Percentiles rank a stretch among this genome's conserved stretches.
phyloP scores from a whole-genome alignment of 2,113 vertebrate species.

The Brachionichthys hirsutus region DNA sequence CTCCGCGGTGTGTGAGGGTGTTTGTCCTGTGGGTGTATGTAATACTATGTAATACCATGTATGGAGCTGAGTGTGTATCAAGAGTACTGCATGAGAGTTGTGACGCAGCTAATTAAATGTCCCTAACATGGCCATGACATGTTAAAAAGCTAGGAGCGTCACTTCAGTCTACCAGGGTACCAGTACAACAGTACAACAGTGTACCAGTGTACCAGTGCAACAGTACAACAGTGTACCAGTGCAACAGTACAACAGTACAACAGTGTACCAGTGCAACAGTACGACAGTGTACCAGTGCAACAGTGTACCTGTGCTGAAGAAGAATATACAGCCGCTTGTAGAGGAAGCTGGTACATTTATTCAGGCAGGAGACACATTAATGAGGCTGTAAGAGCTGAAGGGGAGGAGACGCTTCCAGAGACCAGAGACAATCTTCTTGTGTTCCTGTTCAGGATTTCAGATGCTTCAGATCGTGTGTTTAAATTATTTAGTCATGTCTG shows the following conservation, averaged over 20 bases:
- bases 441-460: constrained; percentile 29
- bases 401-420: not conserved
- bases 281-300: too few relatives aligned
- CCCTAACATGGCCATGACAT: not conserved
- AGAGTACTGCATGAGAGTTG: too few relatives aligned
- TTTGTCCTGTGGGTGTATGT: constrained; percentile 4
- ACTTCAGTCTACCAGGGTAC: too few relatives aligned
- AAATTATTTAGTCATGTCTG: constrained; percentile 51
- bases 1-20: constrained; percentile 4
- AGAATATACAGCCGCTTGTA: too few relatives aligned
- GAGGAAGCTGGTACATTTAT: too few relatives aligned
- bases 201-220: too few relatives aligned
- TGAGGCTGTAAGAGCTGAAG: not conserved
- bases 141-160: not conserved
- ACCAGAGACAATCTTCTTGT: constrained; percentile 8
- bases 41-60: constrained; percentile 6
- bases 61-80: constrained; percentile 24
- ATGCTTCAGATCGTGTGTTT: constrained; percentile 52
- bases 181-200: too few relatives aligned
- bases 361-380: too few relatives aligned
- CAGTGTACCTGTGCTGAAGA: too few relatives aligned
- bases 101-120: constrained; percentile 11
- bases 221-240: too few relatives aligned
- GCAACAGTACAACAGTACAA: too few relatives aligned
- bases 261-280: too few relatives aligned